These are phyloP conservation scores for Junonia oenone DNA, from an alignment of 2,888 invertebrate species.

Conservation along the genomic window DNA sequence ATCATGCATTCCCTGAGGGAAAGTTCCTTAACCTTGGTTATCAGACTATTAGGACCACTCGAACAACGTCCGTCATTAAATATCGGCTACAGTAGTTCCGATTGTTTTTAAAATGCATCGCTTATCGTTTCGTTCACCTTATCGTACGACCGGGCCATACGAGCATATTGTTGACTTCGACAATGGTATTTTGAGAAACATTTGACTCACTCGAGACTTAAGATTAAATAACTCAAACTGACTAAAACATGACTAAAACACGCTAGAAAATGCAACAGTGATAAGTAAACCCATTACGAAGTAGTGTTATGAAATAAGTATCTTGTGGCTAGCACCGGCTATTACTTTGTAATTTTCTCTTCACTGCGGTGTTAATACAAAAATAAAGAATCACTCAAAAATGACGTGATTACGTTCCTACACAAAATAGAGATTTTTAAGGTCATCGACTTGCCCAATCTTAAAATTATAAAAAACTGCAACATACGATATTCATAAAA, in stretches of 20 bases:
- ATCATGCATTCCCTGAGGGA: constrained; percentile 41
- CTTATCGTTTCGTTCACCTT: constrained; percentile 55
- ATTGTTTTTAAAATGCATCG: constrained; percentile 56
- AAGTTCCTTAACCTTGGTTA: constrained; percentile 52
- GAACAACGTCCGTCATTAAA: constrained; percentile 37
- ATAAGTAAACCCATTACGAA: constrained; percentile 2
- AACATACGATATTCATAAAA: neutral
- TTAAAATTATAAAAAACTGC: constrained; percentile 10
- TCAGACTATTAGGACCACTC: constrained; percentile 45
- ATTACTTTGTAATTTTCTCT: constrained; percentile 11
- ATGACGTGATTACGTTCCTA: neutral
- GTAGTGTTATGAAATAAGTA: neutral
- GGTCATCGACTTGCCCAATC: constrained; percentile 9
- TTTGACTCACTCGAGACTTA: constrained; percentile 34
- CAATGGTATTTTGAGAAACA: constrained; percentile 36
- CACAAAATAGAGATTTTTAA: constrained; percentile 1
- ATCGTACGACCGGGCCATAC: constrained; percentile 62
- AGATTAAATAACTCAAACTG: constrained; percentile 10
- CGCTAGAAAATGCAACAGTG: neutral
- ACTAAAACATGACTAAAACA: neutral
- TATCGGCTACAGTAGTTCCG: constrained; percentile 45
- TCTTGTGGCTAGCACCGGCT: neutral
- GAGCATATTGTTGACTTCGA: constrained; percentile 39
- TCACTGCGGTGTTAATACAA: neutral
- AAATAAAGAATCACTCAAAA: neutral